These are phyloP conservation scores for Astropecten irregularis DNA, from an alignment of 53 echinoderm and acorn worm genomes.

Conservation along the genomic window DNA sequence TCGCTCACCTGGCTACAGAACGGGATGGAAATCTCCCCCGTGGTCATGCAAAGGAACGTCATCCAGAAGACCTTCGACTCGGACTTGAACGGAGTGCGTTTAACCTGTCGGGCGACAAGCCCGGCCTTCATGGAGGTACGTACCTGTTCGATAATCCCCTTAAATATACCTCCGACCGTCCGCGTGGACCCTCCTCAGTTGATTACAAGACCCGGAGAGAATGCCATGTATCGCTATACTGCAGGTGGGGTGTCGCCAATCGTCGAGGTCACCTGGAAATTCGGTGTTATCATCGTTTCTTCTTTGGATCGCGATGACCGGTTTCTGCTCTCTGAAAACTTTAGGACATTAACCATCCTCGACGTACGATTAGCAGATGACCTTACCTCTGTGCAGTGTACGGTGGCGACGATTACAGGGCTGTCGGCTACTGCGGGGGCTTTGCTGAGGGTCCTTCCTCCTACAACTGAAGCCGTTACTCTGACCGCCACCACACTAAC, in stretches of 20 bases:
- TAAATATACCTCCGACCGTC: slow-evolving; percentile 59
- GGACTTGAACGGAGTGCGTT: slow-evolving; percentile 60
- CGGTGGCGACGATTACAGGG: slow-evolving; percentile 51
- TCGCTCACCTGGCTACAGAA: slow-evolving; percentile 53
- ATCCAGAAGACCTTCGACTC: slow-evolving; percentile 39
- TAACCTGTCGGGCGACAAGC: slow-evolving; percentile 53
- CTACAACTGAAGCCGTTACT: background rate
- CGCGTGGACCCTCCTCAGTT: slow-evolving; percentile 59
- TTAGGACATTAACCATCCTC: slow-evolving; percentile 50
- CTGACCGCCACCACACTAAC: background rate
- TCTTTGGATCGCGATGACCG: slow-evolving; percentile 15
- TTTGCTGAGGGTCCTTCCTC: slow-evolving; percentile 27
- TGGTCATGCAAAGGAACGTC: slow-evolving; percentile 11
- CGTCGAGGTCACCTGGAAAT: slow-evolving; percentile 46
- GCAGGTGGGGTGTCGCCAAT: slow-evolving; percentile 56
- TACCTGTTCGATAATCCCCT: slow-evolving; percentile 50
- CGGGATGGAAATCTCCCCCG: slow-evolving; percentile 14
- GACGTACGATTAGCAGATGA: slow-evolving; percentile 55
- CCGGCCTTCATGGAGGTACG: slow-evolving; percentile 47
- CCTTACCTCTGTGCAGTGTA: slow-evolving; percentile 52
- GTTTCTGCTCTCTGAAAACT: slow-evolving; percentile 49
- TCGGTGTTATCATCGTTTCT: slow-evolving; percentile 37
- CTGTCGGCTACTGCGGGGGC: slow-evolving; percentile 57
- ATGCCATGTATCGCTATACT: slow-evolving; percentile 54
- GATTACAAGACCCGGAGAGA: slow-evolving; percentile 29